Evolutionary conservation across 2,888 invertebrate species (phyloP).

Genomic region (Drosophila ustulata): DNA sequence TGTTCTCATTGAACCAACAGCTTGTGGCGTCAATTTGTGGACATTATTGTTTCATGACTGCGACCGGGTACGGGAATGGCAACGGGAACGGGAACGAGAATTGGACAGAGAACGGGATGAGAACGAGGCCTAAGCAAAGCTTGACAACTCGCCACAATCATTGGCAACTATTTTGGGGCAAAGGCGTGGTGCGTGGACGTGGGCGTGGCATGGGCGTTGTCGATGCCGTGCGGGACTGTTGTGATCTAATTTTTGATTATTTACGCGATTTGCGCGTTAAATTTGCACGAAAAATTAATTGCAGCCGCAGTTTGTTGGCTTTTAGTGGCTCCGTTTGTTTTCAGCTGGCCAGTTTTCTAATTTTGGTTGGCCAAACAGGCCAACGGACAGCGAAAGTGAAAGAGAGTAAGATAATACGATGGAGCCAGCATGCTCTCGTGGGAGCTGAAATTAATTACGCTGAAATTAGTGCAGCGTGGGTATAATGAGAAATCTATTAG

Average conservation of each 20-base stretch:
- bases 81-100: slow-evolving; percentile 46
- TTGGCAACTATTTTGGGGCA: slow-evolving; percentile 35
- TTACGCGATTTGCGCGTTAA: slow-evolving; percentile 69
- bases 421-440: slow-evolving; percentile 3
- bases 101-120: slow-evolving; percentile 7
- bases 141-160: slow-evolving; percentile 70
- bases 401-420: background rate
- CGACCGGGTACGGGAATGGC: slow-evolving; percentile 42
- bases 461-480: slow-evolving; percentile 24
- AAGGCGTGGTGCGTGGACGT: slow-evolving; percentile 7
- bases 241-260: slow-evolving; percentile 76
- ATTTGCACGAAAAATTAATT: slow-evolving; percentile 71
- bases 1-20: slow-evolving; percentile 73
- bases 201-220: background rate
- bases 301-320: slow-evolving; percentile 59
- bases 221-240: slow-evolving; percentile 17
- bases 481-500: slow-evolving; percentile 41
- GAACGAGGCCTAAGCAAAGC: slow-evolving; percentile 62
- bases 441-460: slow-evolving; percentile 45
- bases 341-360: slow-evolving; percentile 29
- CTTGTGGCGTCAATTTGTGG: slow-evolving; percentile 80
- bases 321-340: slow-evolving; percentile 33
- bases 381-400: background rate
- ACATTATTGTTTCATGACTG: slow-evolving; percentile 79
- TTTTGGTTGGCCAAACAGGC: slow-evolving; percentile 15